phyloP scores from a whole-genome alignment of 23 tunicate genomes.

The Diplosoma virens region DNA sequence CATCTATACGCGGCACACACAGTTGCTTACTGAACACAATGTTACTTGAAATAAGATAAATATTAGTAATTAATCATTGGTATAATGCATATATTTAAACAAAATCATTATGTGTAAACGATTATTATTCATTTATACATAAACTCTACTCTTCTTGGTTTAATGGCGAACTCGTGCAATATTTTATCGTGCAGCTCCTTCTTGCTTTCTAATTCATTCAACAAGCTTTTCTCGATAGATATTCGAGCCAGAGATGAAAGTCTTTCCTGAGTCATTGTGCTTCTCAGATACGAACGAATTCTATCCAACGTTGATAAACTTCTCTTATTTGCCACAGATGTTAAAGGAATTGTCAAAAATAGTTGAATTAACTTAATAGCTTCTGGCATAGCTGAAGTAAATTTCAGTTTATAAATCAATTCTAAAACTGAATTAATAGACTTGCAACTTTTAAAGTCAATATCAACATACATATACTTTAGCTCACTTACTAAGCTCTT shows the following conservation, averaged over 20 bases:
- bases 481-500: constrained; percentile 7
- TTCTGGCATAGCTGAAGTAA: constrained; percentile 5
- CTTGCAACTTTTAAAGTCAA: constrained; percentile 1
- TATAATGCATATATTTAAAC: too few species aligned
- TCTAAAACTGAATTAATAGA: not conserved
- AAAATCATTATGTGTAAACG: too few species aligned
- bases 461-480: not conserved
- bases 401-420: too few species aligned
- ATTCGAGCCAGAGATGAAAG: constrained; percentile 29
- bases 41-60: too few species aligned
- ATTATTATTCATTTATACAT: constrained; percentile 26
- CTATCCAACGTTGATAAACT: too few species aligned
- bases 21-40: too few species aligned
- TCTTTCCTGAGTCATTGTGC: constrained; percentile 10
- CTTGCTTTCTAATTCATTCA: constrained; percentile 12
- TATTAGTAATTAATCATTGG: too few species aligned
- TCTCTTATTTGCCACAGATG: too few species aligned
- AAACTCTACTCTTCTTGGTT: constrained; percentile 31
- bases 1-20: too few species aligned
- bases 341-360: too few species aligned
- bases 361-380: not conserved
- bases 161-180: constrained; percentile 29
- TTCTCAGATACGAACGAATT: too few species aligned
- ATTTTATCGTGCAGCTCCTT: constrained; percentile 30
- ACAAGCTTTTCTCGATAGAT: constrained; percentile 19